phyloP scores from a whole-genome alignment of 2,797 vertebrate genomes.

The Sebastes kiyomatsui region DNA sequence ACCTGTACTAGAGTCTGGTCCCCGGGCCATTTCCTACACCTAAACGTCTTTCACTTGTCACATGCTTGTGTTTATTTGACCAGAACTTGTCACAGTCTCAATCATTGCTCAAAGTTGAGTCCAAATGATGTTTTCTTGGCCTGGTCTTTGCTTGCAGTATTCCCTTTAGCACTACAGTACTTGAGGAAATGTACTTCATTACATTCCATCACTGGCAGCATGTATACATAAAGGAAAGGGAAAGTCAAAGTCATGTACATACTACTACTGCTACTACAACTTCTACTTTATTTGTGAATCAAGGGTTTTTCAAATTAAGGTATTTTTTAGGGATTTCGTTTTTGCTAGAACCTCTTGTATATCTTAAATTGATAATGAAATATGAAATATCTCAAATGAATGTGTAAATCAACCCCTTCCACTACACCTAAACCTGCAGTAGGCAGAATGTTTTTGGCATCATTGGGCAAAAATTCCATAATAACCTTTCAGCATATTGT shows the following conservation, averaged over 20 bases:
- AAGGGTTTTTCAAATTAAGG: neutral
- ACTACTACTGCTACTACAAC: neutral
- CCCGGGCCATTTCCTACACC: neutral
- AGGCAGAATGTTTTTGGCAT: no score
- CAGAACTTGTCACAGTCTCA: neutral
- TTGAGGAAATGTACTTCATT: neutral
- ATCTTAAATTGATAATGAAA: neutral
- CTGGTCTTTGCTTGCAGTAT: neutral
- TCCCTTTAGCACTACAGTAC: neutral
- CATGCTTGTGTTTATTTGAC: neutral
- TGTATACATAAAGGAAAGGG: neutral
- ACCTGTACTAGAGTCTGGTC: neutral
- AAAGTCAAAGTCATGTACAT: neutral
- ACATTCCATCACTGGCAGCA: neutral
- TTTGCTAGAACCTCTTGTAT: neutral
- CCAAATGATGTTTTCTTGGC: neutral
- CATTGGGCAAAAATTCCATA: no score
- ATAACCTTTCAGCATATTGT: no score
- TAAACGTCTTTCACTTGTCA: conserved; percentile 7
- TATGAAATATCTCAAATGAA: neutral
- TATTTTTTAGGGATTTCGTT: neutral
- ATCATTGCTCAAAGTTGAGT: neutral
- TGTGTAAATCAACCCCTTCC: neutral
- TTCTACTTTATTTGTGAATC: neutral
- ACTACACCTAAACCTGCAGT: neutral